A percentile compares a stretch with the other conserved stretches of the same genome.
phyloP scores from a whole-genome alignment of 2,888 invertebrate species.

The Gnatocerus cornutus region DNA sequence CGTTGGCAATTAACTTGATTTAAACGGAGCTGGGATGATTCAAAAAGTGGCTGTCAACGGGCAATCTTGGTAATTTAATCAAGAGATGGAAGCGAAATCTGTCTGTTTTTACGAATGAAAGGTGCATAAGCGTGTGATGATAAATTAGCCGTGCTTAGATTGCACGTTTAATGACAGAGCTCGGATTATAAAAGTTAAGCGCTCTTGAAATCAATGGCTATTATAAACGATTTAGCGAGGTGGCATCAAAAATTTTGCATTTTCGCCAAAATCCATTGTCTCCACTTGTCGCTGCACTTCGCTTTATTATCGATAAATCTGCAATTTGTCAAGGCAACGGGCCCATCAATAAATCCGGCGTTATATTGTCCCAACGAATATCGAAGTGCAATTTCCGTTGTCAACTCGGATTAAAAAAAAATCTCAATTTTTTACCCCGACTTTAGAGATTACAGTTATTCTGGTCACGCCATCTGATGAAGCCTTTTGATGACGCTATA shows the following conservation, averaged over 20 bases:
- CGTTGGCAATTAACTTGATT: constrained; percentile 27
- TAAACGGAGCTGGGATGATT: constrained; percentile 10
- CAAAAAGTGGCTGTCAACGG: constrained; percentile 25
- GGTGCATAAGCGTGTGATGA: constrained; percentile 56
- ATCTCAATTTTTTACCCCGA: constrained; percentile 34
- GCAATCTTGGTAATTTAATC: constrained; percentile 48
- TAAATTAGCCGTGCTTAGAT: constrained; percentile 60
- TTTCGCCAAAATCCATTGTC: no score
- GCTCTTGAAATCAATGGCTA: no score
- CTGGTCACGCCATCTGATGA: constrained; percentile 56
- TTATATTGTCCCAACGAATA: constrained; percentile 22
- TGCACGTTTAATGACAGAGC: constrained; percentile 8
- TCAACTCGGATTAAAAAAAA: constrained; percentile 38
- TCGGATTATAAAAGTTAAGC: not conserved
- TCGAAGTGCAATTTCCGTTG: constrained; percentile 20
- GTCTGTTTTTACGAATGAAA: constrained; percentile 42
- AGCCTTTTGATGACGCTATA: constrained; percentile 58
- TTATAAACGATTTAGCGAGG: no score
- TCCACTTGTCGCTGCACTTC: no score
- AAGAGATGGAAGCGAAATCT: constrained; percentile 28
- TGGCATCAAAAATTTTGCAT: no score
- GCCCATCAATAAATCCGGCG: constrained; percentile 3
- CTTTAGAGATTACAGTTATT: constrained; percentile 53
- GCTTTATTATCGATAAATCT: no score
- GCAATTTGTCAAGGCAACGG: constrained; percentile 22